These are phyloP conservation scores for Macaria notata DNA, from an alignment of 2,888 invertebrate species.

Conservation along the genomic window DNA sequence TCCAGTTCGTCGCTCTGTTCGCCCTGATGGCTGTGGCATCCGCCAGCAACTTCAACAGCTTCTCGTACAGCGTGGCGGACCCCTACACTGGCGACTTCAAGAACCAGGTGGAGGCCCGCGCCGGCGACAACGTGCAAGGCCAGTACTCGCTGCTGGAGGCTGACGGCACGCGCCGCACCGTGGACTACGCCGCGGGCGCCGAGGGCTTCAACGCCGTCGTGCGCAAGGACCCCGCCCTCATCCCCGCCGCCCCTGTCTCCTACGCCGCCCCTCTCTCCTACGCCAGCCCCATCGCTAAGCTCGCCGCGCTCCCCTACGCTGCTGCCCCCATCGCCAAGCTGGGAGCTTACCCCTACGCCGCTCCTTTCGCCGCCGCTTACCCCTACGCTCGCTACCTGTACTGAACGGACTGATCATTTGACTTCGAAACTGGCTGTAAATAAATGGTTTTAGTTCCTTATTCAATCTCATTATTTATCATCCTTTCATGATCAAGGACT, in stretches of 20 bases:
- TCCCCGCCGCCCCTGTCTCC: slow-evolving; percentile 40
- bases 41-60: slow-evolving; percentile 62
- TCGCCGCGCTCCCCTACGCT: slow-evolving; percentile 27
- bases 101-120: slow-evolving; percentile 75
- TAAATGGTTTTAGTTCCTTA: slow-evolving; percentile 30
- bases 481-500: no score
- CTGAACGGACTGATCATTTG: slow-evolving; percentile 32
- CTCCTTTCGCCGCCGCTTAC: slow-evolving; percentile 31
- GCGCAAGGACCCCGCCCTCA: slow-evolving; percentile 70
- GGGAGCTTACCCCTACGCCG: slow-evolving; percentile 24
- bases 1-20: slow-evolving; percentile 59
- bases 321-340: slow-evolving; percentile 33
- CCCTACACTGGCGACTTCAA: slow-evolving; percentile 81
- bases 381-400: slow-evolving; percentile 45
- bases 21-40: slow-evolving; percentile 51
- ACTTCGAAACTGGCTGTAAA: slow-evolving; percentile 51
- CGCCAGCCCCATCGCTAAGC: slow-evolving; percentile 31
- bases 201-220: slow-evolving; percentile 82
- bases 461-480: neutral
- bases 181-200: slow-evolving; percentile 77
- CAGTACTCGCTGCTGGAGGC: slow-evolving; percentile 79
- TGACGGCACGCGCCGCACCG: slow-evolving; percentile 78
- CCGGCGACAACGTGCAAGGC: slow-evolving; percentile 75
- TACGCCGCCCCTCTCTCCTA: slow-evolving; percentile 37
- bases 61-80: slow-evolving; percentile 81